phyloP scores from a whole-genome alignment of 2,113 vertebrate species.

The Odontesthes bonariensis region DNA sequence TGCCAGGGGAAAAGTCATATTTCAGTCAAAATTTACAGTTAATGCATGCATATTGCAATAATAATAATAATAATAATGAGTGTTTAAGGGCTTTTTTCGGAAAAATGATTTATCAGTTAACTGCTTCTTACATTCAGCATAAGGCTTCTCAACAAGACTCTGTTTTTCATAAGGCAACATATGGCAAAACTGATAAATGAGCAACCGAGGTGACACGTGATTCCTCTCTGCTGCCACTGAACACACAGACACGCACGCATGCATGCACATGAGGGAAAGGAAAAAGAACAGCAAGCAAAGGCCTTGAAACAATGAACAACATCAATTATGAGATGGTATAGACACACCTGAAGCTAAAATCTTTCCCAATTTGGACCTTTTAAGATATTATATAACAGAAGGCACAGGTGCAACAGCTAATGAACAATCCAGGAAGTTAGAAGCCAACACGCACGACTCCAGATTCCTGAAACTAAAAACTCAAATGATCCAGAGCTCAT shows the following conservation, averaged over 20 bases:
- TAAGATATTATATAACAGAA: not conserved
- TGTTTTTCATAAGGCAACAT: slow-evolving; percentile 59
- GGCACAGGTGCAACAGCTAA: not conserved
- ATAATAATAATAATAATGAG: not conserved
- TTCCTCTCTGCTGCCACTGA: slow-evolving; percentile 16
- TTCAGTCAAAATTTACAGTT: not conserved
- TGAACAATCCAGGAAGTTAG: not conserved
- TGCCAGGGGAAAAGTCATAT: not conserved
- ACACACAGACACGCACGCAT: slow-evolving; percentile 5
- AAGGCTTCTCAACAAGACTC: slow-evolving; percentile 62
- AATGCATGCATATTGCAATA: not conserved
- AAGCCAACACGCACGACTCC: not conserved
- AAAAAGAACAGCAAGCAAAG: not conserved
- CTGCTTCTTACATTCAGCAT: slow-evolving; percentile 32
- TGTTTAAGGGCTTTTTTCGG: not conserved
- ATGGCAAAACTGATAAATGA: slow-evolving; percentile 58
- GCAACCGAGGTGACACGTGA: slow-evolving; percentile 33
- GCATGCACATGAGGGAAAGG: not conserved
- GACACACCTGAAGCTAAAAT: not conserved
- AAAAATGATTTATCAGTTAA: slow-evolving; percentile 1
- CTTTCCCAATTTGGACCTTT: not conserved
- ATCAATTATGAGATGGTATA: not conserved
- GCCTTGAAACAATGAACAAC: slow-evolving; percentile 24
- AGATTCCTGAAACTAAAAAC: not conserved
- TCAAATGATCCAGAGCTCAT: not conserved